Evolutionary conservation across 2,113 vertebrate species (phyloP), one percentile per base, ranked within the genome.

Genomic region (Melanerpes formicivorus): DNA sequence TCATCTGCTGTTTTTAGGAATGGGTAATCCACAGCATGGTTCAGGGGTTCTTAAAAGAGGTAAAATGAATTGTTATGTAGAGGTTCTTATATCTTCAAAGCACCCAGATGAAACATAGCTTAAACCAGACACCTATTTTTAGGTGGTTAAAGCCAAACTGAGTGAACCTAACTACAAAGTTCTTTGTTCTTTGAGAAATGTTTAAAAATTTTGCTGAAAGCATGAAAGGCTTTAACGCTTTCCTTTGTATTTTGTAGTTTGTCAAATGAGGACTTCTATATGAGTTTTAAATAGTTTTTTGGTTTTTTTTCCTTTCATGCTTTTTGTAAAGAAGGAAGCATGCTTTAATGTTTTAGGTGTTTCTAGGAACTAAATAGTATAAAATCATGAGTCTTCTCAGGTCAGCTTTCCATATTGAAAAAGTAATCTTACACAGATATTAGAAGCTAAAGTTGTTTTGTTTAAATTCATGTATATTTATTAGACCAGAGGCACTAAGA

Each of bases 31-130:
- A 77, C 77, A 54, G 12, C 13, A 54, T 32, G 14, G 62, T 62
- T 11, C 22, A 58, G 50, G 5, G 1, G 60, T 75, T 87, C 40
- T 60, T 37, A 52, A 64, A 37, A 80, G 6, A 80, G 5, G 4
- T 26, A 9, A 19, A 22, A 66, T 67, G 26, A 67, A 46, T 17
- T 64, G n/a, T 2, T 78, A 3, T 37, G 16, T 48, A 34, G 27
- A 59, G 18, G 6, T 79, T 89, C 17, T 19, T 59, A 5, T 9
- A 17, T 18, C 30, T 87, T 84, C 27, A 37, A 84, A 69, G 8
- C 14, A 56, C 3, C 3, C 9, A 52, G 9, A n/a, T 8, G 2
- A 91, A 92, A 55, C 0, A 2, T 11, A 46, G 5, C 5, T 84
- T 87, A 88, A 71, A 46, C 5, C 9, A 65, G 44, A 66, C 40